Conservation (phyloP, 1,140 invertebrate genomes). For the Ptiloglossa arizonensis region DNA sequence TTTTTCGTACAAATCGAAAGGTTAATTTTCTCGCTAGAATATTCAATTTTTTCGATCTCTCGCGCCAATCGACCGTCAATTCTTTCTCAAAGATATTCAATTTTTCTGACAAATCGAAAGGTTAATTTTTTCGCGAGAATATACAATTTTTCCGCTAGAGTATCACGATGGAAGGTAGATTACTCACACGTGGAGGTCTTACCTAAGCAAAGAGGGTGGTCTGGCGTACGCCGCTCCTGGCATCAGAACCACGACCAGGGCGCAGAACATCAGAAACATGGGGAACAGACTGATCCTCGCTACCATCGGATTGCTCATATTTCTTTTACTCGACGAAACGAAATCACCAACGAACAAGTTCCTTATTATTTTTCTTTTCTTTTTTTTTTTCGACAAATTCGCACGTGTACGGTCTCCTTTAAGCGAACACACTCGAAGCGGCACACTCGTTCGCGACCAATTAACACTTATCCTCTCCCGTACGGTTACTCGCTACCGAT, state of each 20-base stretch:
- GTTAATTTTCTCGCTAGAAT: too few species aligned
- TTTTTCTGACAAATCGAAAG: too few species aligned
- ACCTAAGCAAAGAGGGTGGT: conserved; percentile 65
- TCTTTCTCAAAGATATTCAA: too few species aligned
- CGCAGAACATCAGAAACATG: conserved; percentile 25
- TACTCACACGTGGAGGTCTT: background rate
- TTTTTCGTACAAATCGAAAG: too few species aligned
- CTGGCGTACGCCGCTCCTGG: conserved; percentile 54
- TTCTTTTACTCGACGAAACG: background rate
- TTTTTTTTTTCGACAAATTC: too few species aligned
- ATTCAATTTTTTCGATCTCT: too few species aligned
- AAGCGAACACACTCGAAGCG: background rate
- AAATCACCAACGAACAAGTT: background rate
- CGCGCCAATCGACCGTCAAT: too few species aligned
- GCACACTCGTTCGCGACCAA: background rate
- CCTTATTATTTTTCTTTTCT: too few species aligned
- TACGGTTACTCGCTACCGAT: background rate
- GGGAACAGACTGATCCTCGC: conserved; percentile 25
- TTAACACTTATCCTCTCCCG: conserved; percentile 14
- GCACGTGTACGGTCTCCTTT: background rate
- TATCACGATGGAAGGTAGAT: background rate
- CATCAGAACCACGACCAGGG: conserved; percentile 49
- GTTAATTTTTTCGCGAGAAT: too few species aligned
- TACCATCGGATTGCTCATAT: background rate
- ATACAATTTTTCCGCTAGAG: too few species aligned